Percentiles rank a stretch among this genome's conserved stretches.
Evolutionary conservation across 2,888 invertebrate genomes (phyloP).

Genomic region (Thumatha senex): DNA sequence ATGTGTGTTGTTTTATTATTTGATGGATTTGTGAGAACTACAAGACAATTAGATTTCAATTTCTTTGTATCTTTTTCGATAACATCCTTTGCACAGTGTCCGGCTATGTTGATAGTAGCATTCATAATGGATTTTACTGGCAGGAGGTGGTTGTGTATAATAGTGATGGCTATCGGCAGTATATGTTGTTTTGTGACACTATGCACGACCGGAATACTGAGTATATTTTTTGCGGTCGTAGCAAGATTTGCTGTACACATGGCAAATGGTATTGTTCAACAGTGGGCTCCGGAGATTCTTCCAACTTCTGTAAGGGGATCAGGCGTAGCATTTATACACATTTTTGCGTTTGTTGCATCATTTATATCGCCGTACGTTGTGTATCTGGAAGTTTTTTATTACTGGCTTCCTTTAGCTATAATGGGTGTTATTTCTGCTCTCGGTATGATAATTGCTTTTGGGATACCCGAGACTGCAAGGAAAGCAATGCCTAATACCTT

Average conservation of each 20-base stretch:
- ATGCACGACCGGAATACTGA: constrained; percentile 50
- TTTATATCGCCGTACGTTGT: constrained; percentile 66
- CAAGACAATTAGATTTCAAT: constrained; percentile 57
- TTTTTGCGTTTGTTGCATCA: constrained; percentile 56
- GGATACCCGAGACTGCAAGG: constrained; percentile 63
- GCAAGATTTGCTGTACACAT: constrained; percentile 64
- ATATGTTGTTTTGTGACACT: constrained; percentile 54
- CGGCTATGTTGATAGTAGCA: constrained; percentile 56
- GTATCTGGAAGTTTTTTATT: constrained; percentile 49
- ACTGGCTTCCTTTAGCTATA: constrained; percentile 60
- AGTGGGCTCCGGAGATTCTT: constrained; percentile 65
- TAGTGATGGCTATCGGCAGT: constrained; percentile 37
- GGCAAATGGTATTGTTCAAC: constrained; percentile 49
- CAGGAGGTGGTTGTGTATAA: constrained; percentile 52
- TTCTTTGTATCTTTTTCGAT: constrained; percentile 66
- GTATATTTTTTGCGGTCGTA: constrained; percentile 58
- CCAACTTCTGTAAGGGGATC: constrained; percentile 63
- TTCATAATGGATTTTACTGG: constrained; percentile 60
- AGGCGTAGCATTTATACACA: constrained; percentile 57
- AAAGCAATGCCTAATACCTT: constrained; percentile 69
- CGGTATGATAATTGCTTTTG: constrained; percentile 45
- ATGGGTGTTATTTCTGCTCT: constrained; percentile 44
- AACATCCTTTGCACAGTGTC: constrained; percentile 63
- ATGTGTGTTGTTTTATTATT: constrained; percentile 55
- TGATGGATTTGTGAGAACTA: constrained; percentile 59